Conservation (phyloP, 2,888 invertebrate species). For the Lepas anatifera region DNA sequence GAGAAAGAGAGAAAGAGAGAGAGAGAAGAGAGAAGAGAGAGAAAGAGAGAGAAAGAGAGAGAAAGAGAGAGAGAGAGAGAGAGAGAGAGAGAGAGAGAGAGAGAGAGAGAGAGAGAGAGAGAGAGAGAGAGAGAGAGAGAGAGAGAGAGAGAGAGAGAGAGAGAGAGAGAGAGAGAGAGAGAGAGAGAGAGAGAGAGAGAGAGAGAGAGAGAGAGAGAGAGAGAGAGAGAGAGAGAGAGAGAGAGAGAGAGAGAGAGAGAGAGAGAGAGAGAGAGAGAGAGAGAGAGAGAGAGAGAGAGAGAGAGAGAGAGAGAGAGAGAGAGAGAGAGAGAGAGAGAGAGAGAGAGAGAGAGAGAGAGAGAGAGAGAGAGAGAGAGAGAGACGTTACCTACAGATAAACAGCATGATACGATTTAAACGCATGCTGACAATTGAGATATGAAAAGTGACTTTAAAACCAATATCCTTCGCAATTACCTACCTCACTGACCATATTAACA, state of each 20-base stretch:
- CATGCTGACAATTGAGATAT: too few species aligned
- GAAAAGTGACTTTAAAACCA: too few species aligned
- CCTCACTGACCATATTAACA: too few species aligned
- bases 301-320: background rate
- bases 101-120: too few species aligned
- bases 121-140: too few species aligned
- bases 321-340: background rate
- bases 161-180: too few species aligned
- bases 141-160: too few species aligned
- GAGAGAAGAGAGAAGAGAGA: too few species aligned
- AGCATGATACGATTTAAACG: too few species aligned
- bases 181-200: background rate
- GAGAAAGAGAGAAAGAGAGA: too few species aligned
- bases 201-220: background rate
- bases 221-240: background rate
- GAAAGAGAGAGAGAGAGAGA: background rate
- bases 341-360: background rate
- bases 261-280: background rate
- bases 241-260: background rate
- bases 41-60: too few species aligned
- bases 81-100: background rate
- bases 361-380: background rate
- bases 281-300: background rate
- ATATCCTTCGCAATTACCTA: too few species aligned
- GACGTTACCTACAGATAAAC: background rate